Percentiles rank a stretch among this genome's conserved stretches.
These are phyloP conservation scores for Nemopilema nomurai DNA, from an alignment of 30 jellyfish, hydroid and myxozoan genomes.

Conservation along the genomic window DNA sequence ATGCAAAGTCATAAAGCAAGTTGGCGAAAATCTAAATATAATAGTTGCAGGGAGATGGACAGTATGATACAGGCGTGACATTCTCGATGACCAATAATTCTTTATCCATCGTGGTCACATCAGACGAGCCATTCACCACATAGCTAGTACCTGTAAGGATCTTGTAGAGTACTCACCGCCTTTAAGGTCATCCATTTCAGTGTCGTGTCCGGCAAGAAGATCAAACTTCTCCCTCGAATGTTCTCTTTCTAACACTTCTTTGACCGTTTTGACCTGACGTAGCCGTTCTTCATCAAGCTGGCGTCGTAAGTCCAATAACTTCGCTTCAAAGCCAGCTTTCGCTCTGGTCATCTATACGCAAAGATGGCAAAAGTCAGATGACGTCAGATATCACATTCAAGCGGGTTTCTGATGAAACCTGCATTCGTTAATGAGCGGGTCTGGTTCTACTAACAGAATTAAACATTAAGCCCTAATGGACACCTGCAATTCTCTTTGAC, in stretches of 20 bases:
- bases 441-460: too few relatives aligned
- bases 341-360: conserved; percentile 56
- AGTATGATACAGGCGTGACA: too few relatives aligned
- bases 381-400: not conserved
- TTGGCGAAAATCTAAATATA: too few relatives aligned
- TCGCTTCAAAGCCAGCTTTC: conserved; percentile 70
- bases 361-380: not conserved
- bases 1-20: not conserved
- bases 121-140: too few relatives aligned
- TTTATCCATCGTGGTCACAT: too few relatives aligned
- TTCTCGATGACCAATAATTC: too few relatives aligned
- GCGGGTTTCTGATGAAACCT: not conserved
- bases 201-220: conserved; percentile 52
- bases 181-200: conserved; percentile 36
- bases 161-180: conserved; percentile 14
- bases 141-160: not conserved
- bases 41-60: too few relatives aligned
- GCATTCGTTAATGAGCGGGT: not conserved
- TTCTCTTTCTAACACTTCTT: conserved; percentile 63
- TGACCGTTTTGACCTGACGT: conserved; percentile 66
- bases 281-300: conserved; percentile 72
- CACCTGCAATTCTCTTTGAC: too few relatives aligned
- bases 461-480: too few relatives aligned
- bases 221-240: conserved; percentile 64
- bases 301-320: conserved; percentile 47